A percentile compares a stretch with the other conserved stretches of the same genome.
phyloP scores from a whole-genome alignment of 2,888 invertebrate genomes.

The Parnassius mnemosyne region DNA sequence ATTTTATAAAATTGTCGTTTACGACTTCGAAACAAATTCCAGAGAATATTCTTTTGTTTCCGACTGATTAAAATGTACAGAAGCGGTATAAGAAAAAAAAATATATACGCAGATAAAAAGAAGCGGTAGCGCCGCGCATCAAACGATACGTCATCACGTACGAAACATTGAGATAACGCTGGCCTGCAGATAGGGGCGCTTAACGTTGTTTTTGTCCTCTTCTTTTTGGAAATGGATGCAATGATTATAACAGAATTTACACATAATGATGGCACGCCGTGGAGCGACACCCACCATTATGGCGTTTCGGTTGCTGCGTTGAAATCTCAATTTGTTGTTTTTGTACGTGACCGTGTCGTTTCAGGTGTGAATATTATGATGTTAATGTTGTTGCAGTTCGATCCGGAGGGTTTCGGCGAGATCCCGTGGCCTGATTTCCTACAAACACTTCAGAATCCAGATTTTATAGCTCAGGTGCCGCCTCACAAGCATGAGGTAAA shows the following conservation, averaged over 20 bases:
- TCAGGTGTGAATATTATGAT: constrained; percentile 38
- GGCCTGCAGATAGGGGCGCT: constrained; percentile 64
- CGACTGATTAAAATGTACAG: constrained; percentile 76
- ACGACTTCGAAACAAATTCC: constrained; percentile 68
- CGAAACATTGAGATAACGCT: constrained; percentile 62
- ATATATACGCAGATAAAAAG: constrained; percentile 64
- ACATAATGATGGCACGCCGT: constrained; percentile 57
- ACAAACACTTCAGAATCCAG: constrained; percentile 87
- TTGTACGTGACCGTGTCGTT: constrained; percentile 48
- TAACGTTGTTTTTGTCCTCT: constrained; percentile 57
- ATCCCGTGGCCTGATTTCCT: constrained; percentile 93
- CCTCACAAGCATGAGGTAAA: constrained; percentile 86
- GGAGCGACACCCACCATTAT: constrained; percentile 51
- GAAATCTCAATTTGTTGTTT: constrained; percentile 53
- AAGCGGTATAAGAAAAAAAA: constrained; percentile 59
- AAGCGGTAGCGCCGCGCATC: constrained; percentile 62
- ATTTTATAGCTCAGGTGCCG: constrained; percentile 88
- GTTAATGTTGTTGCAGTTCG: constrained; percentile 82
- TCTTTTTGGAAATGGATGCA: constrained; percentile 64
- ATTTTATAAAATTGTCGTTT: constrained; percentile 60
- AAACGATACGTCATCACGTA: constrained; percentile 68
- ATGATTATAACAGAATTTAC: constrained; percentile 51
- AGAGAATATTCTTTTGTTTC: constrained; percentile 60
- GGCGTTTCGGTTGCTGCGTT: constrained; percentile 50
- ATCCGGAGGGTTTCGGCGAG: constrained; percentile 96